Percentiles rank a stretch among this genome's conserved stretches.
phyloP scores from a whole-genome alignment of 1,140 invertebrate species.

The Dreissena rostriformis region DNA sequence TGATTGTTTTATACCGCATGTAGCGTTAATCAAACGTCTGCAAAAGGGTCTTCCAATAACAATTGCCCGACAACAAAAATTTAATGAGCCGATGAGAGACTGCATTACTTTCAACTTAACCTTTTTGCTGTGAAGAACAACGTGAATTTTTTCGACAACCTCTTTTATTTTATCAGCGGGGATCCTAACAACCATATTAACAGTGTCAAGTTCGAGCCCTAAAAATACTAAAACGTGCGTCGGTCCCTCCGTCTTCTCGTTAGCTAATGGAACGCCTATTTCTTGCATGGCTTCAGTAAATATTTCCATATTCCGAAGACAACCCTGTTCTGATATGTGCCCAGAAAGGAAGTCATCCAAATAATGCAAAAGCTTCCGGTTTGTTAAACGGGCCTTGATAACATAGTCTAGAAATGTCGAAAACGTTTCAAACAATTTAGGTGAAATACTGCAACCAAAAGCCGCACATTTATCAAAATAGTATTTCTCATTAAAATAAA shows the following conservation, averaged over 20 bases:
- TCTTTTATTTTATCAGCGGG: slow-evolving; percentile 10
- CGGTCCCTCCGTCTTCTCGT: slow-evolving; percentile 38
- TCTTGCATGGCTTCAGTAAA: slow-evolving; percentile 3
- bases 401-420: slow-evolving; percentile 14
- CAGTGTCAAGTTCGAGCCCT: slow-evolving; percentile 14
- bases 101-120: slow-evolving; percentile 32
- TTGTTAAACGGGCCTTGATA: neutral
- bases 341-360: slow-evolving; percentile 32
- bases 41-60: slow-evolving; percentile 38
- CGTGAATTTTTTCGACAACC: slow-evolving; percentile 13
- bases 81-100: slow-evolving; percentile 46
- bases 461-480: slow-evolving; percentile 44
- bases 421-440: slow-evolving; percentile 28
- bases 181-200: slow-evolving; percentile 16
- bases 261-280: slow-evolving; percentile 31
- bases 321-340: neutral
- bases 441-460: slow-evolving; percentile 9
- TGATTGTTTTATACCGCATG: slow-evolving; percentile 5
- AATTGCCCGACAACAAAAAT: slow-evolving; percentile 48
- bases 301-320: slow-evolving; percentile 10
- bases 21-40: slow-evolving; percentile 43
- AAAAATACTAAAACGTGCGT: slow-evolving; percentile 21
- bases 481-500: slow-evolving; percentile 32
- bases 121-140: neutral
- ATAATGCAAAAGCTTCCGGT: slow-evolving; percentile 21